Percentiles rank a stretch among this genome's conserved stretches.
These are phyloP conservation scores for Exocentrus adspersus DNA, from an alignment of 2,888 invertebrate species.

Conservation along the genomic window DNA sequence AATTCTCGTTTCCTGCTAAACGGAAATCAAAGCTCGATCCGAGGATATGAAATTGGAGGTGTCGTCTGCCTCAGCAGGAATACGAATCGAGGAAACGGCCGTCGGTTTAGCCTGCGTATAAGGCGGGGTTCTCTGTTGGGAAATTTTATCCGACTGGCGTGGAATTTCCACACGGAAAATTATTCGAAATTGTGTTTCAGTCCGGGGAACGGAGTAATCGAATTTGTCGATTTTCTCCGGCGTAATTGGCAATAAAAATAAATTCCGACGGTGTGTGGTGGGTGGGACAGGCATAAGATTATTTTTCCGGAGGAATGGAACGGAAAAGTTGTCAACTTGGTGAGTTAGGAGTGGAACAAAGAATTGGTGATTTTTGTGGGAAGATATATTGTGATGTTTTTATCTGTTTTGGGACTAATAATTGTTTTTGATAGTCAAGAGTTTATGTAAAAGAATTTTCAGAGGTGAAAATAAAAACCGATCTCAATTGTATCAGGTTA, in stretches of 20 bases:
- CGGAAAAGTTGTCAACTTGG: too few species aligned
- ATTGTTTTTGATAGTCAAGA: too few species aligned
- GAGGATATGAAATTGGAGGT: conserved; percentile 12
- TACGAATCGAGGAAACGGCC: background rate
- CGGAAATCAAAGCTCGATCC: conserved; percentile 25
- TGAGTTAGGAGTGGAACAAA: too few species aligned
- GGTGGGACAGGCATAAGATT: background rate
- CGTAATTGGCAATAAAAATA: background rate
- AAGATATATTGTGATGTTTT: too few species aligned
- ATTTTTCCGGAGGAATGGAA: too few species aligned
- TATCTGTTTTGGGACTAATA: too few species aligned
- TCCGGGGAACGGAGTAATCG: background rate
- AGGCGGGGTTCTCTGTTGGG: background rate
- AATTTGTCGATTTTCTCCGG: conserved; percentile 1
- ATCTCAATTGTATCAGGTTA: too few species aligned
- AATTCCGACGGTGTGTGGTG: background rate
- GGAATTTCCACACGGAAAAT: conserved; percentile 1
- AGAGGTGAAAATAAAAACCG: too few species aligned
- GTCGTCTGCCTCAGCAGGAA: background rate
- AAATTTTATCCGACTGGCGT: background rate
- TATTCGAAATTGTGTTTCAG: background rate
- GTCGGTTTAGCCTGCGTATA: too few species aligned
- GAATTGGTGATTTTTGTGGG: too few species aligned
- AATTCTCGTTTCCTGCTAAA: conserved; percentile 20
- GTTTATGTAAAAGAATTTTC: too few species aligned